Evolutionary conservation across 2,113 vertebrate species (phyloP).

Genomic region (Pelecanoides urinatrix): DNA sequence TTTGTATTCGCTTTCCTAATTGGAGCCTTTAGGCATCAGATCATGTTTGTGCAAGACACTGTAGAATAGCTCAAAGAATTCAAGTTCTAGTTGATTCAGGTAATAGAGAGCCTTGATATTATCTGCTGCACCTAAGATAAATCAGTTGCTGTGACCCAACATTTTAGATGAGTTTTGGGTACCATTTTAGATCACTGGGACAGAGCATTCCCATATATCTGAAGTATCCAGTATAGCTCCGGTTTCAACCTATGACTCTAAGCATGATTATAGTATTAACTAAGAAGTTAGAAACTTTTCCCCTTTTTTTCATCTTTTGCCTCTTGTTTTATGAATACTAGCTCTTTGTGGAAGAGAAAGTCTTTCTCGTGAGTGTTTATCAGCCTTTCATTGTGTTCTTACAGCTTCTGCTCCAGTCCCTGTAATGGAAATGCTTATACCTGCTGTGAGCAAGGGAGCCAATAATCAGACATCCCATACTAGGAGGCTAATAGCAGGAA

Average conservation of each 20-base stretch:
- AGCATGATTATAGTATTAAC: neutral
- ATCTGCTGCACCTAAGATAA: neutral
- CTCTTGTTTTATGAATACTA: neutral
- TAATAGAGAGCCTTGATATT: neutral
- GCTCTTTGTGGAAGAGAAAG: neutral
- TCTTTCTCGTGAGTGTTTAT: neutral
- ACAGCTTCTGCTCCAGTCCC: neutral
- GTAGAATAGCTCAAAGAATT: slow-evolving; percentile 5
- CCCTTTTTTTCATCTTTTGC: neutral
- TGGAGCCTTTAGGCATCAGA: slow-evolving; percentile 1
- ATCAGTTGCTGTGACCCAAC: neutral
- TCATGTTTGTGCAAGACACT: slow-evolving; percentile 24
- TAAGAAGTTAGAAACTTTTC: neutral
- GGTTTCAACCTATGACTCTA: neutral
- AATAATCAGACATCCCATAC: neutral
- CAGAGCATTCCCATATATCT: neutral
- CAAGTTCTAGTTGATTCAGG: neutral
- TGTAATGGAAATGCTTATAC: neutral
- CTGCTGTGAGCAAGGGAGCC: neutral
- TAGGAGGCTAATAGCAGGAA: neutral
- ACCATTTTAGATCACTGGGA: neutral
- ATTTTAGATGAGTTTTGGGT: neutral
- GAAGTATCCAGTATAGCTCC: neutral
- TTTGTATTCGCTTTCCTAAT: slow-evolving; percentile 37
- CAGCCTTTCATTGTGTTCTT: neutral